Base-by-base conservation (phyloP, 2,113 vertebrate genomes). In the Ascaphus truei region DNA sequence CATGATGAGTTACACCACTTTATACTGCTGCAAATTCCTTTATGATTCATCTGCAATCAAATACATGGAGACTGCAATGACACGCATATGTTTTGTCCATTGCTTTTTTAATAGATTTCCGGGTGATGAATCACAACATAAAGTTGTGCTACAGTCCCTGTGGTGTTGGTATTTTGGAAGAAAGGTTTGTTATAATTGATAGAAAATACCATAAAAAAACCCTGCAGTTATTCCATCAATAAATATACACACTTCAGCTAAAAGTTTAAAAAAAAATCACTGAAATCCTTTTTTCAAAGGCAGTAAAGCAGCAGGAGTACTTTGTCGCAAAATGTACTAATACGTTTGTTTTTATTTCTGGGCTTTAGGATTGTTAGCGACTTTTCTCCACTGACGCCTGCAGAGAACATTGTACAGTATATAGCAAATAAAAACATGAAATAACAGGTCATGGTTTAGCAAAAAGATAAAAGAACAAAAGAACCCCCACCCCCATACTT, bases 111-210 rank as follows among this genome's bases (percentile, higher is more conserved):
- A 62, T 63, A 62, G 58, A 20, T 53, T 58, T 51, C 61, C 62
- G 20, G 23, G 26, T 25, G 52, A 58, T 53, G 36, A 63, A 58
- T 41, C 60, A 57, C 51, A 65, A 56, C 51, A 48, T 11, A 65
- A 72, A 29, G 43, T 58, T 72, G 55, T 25, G 39, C 25, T 22
- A 29, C 34, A 15, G 34, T 58, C 48, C 61, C 61, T 50, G 62
- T 18, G 34, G 71, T 65, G 61, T 37, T 66, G 71, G 56, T 64
- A 72, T 63, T 59, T 72, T 65, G 39, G 45, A 72, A 52, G 56
- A 61, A 71, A 71, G 58, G 72, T 51, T 67, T 37, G 30, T 62
- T 62, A 73, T 59, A 72, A 72, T 72, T 56, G 55, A 72, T 65
- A 65, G 56, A 43, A 59, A 57, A 30, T 45, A 3, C 52, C 53